Percentiles rank a stretch among this genome's conserved stretches.
Conservation (phyloP, 2,888 invertebrate species). For the Branchellion lobata region DNA sequence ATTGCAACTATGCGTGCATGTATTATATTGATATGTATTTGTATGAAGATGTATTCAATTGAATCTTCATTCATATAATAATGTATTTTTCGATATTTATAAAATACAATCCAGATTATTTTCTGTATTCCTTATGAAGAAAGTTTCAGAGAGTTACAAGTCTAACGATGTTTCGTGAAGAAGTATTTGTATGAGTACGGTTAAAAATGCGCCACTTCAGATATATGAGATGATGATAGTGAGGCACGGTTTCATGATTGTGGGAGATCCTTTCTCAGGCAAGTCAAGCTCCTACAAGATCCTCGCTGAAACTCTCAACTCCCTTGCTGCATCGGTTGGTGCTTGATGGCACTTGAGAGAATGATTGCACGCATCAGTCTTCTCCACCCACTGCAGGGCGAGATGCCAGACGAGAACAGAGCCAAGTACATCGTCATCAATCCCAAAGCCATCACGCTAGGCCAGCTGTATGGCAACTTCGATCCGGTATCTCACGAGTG, state of each 20-base stretch:
- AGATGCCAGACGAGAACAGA: slow-evolving; percentile 63
- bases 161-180: too few relatives aligned
- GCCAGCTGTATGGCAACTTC: slow-evolving; percentile 68
- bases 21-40: too few relatives aligned
- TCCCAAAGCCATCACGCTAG: slow-evolving; percentile 65
- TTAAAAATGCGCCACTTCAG: slow-evolving; percentile 50
- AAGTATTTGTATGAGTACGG: too few relatives aligned
- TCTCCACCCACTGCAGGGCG: slow-evolving; percentile 52
- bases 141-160: too few relatives aligned
- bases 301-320: slow-evolving; percentile 74
- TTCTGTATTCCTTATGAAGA: too few relatives aligned
- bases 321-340: slow-evolving; percentile 72
- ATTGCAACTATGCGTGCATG: too few relatives aligned
- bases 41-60: too few relatives aligned
- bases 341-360: neutral
- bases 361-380: neutral
- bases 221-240: slow-evolving; percentile 69
- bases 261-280: slow-evolving; percentile 65
- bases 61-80: too few relatives aligned
- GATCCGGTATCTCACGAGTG: slow-evolving; percentile 66
- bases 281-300: slow-evolving; percentile 71
- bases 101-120: too few relatives aligned
- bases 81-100: too few relatives aligned
- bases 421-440: slow-evolving; percentile 65
- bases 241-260: slow-evolving; percentile 65